Base-by-base conservation (phyloP, 2,797 vertebrate genomes). In the Thamnophis elegans region DNA sequence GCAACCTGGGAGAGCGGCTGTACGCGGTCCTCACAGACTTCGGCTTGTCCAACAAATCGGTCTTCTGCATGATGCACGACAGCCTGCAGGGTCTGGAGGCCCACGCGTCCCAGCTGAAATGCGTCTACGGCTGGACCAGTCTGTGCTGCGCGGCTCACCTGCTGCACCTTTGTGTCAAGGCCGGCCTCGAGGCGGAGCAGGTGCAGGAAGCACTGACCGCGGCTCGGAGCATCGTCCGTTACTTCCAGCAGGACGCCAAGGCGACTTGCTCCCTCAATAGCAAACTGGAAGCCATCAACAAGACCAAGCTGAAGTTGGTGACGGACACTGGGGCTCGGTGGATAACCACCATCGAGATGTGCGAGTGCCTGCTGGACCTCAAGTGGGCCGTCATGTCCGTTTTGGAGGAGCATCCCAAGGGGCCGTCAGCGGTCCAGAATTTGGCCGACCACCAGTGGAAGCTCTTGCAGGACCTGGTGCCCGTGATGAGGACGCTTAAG, bases 371-470 rank as follows among this genome's bases (percentile, higher is more conserved):
- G 25, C 54, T 98, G 36, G 97, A 98, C 51, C 94, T 97, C 2
- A 97, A 97, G 90, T 97, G 97, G 97, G 97, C 97, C 28, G 93
- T 97, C 91, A 97, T 97, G 94, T 96, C 97, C 0, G 95, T 97
- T 13, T 85, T 98, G 92, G 97, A 98, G 42, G 97, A 97, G 36
- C 96, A 96, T 20, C 96, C 96, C 62, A 87, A 91, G 0, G 96
- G 93, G 4, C 0, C 73, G 0, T 1, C 14, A 0, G 78, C 88
- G 0, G 93, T 95, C 4, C 93, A 94, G 36, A 96, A 96, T 82
- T 47, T 98, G 92, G 96, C 97, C 0, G 97, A 97, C 32, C 96
- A 96, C 89, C 97, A 98, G 93, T 98, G 97, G 97, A 97, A 97
- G 82, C 96, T 98, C 78, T 53, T 98, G 65, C 97, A 97, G 59